Percentiles rank a stretch among this genome's conserved stretches.
Conservation (phyloP, 2,888 invertebrate species). For the Slavum lentiscoides region DNA sequence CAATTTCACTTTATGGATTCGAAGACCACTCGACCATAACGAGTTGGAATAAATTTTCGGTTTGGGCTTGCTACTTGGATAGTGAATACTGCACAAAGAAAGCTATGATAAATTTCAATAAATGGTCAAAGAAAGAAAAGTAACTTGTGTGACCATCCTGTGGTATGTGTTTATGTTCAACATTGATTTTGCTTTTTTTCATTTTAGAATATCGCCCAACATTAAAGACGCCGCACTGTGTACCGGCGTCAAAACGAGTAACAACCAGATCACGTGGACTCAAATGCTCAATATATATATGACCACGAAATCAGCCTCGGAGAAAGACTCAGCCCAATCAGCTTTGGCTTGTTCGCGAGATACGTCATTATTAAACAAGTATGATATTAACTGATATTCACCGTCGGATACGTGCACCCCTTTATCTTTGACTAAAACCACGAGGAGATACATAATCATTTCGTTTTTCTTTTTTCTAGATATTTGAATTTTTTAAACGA, state of each 20-base stretch:
- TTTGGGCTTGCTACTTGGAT: constrained; percentile 35
- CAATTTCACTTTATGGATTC: neutral
- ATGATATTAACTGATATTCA: neutral
- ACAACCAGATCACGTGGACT: constrained; percentile 8
- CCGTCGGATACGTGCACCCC: too few relatives aligned
- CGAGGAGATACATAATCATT: too few relatives aligned
- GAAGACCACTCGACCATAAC: neutral
- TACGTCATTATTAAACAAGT: constrained; percentile 10
- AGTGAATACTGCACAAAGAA: neutral
- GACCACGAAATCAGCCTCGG: constrained; percentile 36
- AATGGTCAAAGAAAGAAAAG: neutral
- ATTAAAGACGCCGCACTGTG: constrained; percentile 54
- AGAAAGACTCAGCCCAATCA: constrained; percentile 38
- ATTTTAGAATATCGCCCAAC: constrained; percentile 53
- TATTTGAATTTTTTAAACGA: constrained; percentile 11
- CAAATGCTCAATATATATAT: constrained; percentile 30
- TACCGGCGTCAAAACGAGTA: constrained; percentile 31
- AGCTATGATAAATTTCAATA: neutral
- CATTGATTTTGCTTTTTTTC: neutral
- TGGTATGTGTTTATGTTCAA: too few relatives aligned
- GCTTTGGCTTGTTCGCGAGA: constrained; percentile 36
- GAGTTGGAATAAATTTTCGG: constrained; percentile 41
- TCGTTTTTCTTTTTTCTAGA: neutral
- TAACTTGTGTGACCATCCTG: neutral
- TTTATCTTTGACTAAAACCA: too few relatives aligned